Base-by-base conservation (phyloP, 2,113 vertebrate species). In the Solea solea region DNA sequence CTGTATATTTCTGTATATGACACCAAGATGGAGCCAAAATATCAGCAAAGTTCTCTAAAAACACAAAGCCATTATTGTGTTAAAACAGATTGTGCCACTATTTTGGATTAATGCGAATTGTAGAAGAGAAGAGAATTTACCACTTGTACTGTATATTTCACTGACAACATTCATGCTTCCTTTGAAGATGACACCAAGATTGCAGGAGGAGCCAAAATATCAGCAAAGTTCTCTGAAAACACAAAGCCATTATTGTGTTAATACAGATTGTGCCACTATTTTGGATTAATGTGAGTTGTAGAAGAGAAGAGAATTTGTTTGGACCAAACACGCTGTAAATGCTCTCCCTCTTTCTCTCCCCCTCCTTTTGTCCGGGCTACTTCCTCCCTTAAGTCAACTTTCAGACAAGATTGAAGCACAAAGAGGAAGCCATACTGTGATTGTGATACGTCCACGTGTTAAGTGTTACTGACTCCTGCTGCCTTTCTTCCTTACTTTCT, bases 381-480 rank as follows among this genome's bases (percentile, higher is more conserved):
- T 89, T 86, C 87, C 80, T 84, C 49, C 76, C 50, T 6, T 45
- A 42, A 57, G 56, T 65, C 40, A 44, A 61, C 3, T 40, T 76
- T 40, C 40, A 45, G 7, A 68, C 64, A 8, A 69, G 44, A 74
- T 78, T 78, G 3, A 21, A 67, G 40, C 13, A 7, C 21, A 0
- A 75, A 72, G 16, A 74, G 64, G 81, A 85, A 87, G 56, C 28
- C 49, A 46, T 65, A 49, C 41, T 72, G 40, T 59, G 57, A 39
- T 56, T 58, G 51, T 61, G 45, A 51, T 21, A 64, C n/a, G 70
- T 83, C 3, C 52, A 63, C 55, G 57, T 48, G 12, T 45, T 64
- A 2, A 16, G 12, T 66, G 76, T 69, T 39, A 55, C 46, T 68
- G 57, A 44, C 64, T 68, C 6, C n/a, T 76, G 34, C 34, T 4